phyloP scores from a whole-genome alignment of 2,888 invertebrate genomes.

The Ophion slaviceki region DNA sequence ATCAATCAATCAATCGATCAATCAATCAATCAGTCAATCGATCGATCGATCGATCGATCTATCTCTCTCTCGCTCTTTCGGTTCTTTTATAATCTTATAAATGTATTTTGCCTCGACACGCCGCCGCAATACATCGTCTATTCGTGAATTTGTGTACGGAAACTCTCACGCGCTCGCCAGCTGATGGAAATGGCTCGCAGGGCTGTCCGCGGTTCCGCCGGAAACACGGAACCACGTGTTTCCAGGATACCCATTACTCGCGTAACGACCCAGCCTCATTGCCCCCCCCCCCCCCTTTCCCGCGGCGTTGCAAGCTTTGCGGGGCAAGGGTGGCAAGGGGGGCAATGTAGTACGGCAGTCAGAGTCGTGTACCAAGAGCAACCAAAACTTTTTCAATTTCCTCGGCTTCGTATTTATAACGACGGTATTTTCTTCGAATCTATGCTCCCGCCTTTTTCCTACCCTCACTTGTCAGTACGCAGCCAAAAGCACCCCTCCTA shows the following conservation, averaged over 20 bases:
- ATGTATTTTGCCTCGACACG: background rate
- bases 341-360: slow-evolving; percentile 35
- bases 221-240: background rate
- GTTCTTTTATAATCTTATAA: background rate
- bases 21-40: no score
- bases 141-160: background rate
- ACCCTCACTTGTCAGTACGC: slow-evolving; percentile 1
- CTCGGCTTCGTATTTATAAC: slow-evolving; percentile 77
- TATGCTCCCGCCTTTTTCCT: slow-evolving; percentile 32
- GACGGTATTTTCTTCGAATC: slow-evolving; percentile 59
- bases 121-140: background rate
- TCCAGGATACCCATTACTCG: slow-evolving; percentile 3
- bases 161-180: background rate
- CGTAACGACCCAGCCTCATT: slow-evolving; percentile 17
- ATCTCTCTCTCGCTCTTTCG: slow-evolving; percentile 13
- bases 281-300: background rate
- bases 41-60: background rate
- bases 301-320: background rate
- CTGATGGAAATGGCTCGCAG: background rate
- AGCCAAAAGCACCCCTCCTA: slow-evolving; percentile 45
- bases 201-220: background rate
- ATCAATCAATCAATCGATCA: no score
- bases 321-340: background rate
- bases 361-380: background rate
- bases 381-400: slow-evolving; percentile 78